Evolutionary conservation across 1,140 invertebrate genomes (phyloP).

Genomic region (Drosophila sulfurigaster): DNA sequence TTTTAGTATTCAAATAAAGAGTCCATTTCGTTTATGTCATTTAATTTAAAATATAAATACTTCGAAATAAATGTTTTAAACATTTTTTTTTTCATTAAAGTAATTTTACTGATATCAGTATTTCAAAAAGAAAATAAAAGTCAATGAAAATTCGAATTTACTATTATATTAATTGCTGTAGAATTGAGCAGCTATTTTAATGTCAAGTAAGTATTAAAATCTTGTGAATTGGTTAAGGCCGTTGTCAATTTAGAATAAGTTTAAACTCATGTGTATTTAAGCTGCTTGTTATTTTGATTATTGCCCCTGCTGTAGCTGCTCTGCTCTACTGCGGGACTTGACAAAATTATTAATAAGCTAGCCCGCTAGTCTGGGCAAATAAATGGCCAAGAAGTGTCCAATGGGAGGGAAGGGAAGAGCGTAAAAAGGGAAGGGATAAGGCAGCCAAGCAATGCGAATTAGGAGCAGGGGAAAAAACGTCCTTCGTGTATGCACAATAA

Average conservation of each 20-base stretch:
- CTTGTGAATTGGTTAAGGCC: too few species aligned
- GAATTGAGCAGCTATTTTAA: too few species aligned
- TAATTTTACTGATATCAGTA: too few species aligned
- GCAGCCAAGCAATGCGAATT: constrained; percentile 2
- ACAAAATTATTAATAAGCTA: constrained; percentile 78
- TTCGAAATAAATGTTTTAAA: too few species aligned
- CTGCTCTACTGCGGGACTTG: constrained; percentile 42
- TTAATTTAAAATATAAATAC: too few species aligned
- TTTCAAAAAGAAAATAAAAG: too few species aligned
- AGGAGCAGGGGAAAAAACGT: constrained; percentile 23
- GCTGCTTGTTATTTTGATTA: constrained; percentile 16
- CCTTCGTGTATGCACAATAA: constrained; percentile 73
- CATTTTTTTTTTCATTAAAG: too few species aligned
- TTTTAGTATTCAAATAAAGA: too few species aligned
- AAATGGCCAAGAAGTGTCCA: constrained; percentile 52
- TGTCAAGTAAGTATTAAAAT: too few species aligned
- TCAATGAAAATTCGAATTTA: too few species aligned
- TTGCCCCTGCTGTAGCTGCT: constrained; percentile 4
- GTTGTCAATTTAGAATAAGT: neutral
- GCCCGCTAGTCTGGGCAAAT: constrained; percentile 54
- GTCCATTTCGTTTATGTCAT: too few species aligned
- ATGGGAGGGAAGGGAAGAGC: neutral
- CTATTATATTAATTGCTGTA: too few species aligned
- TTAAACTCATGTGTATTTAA: constrained; percentile 14
- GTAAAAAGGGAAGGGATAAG: neutral